phyloP scores from a whole-genome alignment of 2,113 vertebrate species.

The Serranochromis macrocephalus region DNA sequence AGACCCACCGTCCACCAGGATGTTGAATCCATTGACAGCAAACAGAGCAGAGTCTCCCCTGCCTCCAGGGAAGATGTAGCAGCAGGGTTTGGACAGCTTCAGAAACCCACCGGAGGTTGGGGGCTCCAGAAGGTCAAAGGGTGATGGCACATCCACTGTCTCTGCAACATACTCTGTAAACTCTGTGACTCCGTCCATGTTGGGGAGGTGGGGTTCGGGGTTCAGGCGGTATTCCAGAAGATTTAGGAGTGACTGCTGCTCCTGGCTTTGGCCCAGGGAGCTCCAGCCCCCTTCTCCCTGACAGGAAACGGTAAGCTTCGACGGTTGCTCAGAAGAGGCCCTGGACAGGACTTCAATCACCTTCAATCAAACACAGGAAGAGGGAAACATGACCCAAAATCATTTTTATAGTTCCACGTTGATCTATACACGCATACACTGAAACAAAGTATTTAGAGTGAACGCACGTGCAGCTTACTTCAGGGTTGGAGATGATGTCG shows the following conservation, averaged over 20 bases:
- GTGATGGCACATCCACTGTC: constrained; percentile 89
- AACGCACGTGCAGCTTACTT: constrained; percentile 67
- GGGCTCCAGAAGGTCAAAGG: constrained; percentile 93
- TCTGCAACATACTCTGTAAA: constrained; percentile 94
- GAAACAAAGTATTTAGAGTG: not conserved
- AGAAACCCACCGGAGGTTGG: constrained; percentile 97
- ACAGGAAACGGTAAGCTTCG: constrained; percentile 85
- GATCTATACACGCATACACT: not conserved
- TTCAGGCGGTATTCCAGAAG: constrained; percentile 81
- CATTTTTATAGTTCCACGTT: not conserved
- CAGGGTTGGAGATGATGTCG: constrained; percentile 77
- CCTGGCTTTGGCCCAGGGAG: constrained; percentile 79
- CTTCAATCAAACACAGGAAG: constrained; percentile 61
- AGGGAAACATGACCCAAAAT: not conserved
- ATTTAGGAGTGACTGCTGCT: constrained; percentile 71
- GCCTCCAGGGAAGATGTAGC: constrained; percentile 97
- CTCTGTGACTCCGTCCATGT: constrained; percentile 92
- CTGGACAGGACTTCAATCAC: constrained; percentile 79
- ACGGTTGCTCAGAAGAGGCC: constrained; percentile 68
- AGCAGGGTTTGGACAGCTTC: constrained; percentile 96
- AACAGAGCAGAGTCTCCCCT: constrained; percentile 96
- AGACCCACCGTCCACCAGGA: constrained; percentile 94
- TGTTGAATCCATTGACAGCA: constrained; percentile 96
- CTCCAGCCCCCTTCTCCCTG: constrained; percentile 88
- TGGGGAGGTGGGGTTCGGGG: constrained; percentile 79